Evolutionary conservation across 2,888 invertebrate species (phyloP), one percentile per base, ranked within the genome.

Genomic region (Eubasilissa splendida): DNA sequence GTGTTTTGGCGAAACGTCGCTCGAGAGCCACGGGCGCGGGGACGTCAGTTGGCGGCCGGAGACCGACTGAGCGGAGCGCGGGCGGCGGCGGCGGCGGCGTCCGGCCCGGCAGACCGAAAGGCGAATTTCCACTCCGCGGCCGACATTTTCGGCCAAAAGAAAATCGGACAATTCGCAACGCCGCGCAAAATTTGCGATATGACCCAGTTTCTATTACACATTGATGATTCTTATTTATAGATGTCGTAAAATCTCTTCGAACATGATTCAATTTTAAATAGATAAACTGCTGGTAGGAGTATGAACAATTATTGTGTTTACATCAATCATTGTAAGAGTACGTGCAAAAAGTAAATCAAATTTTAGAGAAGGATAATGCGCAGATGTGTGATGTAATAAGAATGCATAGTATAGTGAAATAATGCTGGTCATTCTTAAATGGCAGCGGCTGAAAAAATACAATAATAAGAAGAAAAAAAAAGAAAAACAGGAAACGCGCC

Each of bases 1-100:
- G 77, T 33, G 63, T n/a, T 33, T 4, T 54, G 22, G 9, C 14
- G 9, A 14, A 31, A 11, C 33, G 31, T 31, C 12, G 60, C 31
- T 63, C 22, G 9, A 22, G 31, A 22, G 3, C 8, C 42, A 10
- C 0, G 56, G 54, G 71, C 60, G 31, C 31, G 60, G 63, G 71
- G 73, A 60, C 59, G 12, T 71, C 50, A 52, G 59, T 65, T 74
- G 60, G 33, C 80, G 80, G 80, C 80, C 80, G 80, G 60, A 76
- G 76, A 80, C 76, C 76, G 76, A 80, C 80, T 80, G 80, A 79
- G 52, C 68, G 68, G 59, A 59, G 68, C n/a, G 75, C 12, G 50
- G 52, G 22, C 66, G 50, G 70, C 75, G 66, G 22, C 66, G 50
- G 70, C 75, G 66, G 58, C 52, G 53, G 33, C 52, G 54, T 22